These are phyloP conservation scores for Hozukius guyotensis DNA, from an alignment of 2,797 vertebrate species.

Conservation along the genomic window DNA sequence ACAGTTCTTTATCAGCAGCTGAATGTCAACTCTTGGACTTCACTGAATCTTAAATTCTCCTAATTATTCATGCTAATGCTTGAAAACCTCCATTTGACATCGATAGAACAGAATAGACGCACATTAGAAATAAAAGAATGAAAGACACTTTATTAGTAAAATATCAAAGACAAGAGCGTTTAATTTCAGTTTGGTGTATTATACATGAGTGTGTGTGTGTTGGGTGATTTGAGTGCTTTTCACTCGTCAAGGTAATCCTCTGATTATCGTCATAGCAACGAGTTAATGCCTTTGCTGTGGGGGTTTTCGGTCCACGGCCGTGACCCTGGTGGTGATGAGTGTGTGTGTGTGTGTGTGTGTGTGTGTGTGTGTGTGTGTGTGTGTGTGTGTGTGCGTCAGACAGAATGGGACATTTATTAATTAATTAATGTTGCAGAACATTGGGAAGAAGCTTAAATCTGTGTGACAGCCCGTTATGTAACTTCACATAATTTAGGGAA, in stretches of 20 bases:
- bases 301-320: not conserved
- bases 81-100: not conserved
- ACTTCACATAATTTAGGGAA: accelerated
- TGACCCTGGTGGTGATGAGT: not conserved
- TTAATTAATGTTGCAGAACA: not conserved
- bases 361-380: not conserved
- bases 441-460: not conserved
- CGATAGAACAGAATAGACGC: not conserved
- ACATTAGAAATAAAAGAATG: not conserved
- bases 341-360: not conserved
- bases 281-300: slow-evolving; percentile 2
- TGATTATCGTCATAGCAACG: slow-evolving; percentile 56
- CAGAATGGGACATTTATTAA: not conserved
- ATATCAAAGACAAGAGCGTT: not conserved
- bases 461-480: not conserved
- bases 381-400: not conserved
- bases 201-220: not conserved
- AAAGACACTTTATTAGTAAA: not conserved
- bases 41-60: too few species aligned
- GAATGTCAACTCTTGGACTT: too few species aligned
- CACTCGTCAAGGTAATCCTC: slow-evolving; percentile 56
- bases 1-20: too few species aligned
- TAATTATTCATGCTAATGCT: too few species aligned
- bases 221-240: slow-evolving; percentile 45
- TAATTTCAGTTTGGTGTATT: too few species aligned